phyloP scores from a whole-genome alignment of 2,888 invertebrate species.

The Halocaridina rubra region DNA sequence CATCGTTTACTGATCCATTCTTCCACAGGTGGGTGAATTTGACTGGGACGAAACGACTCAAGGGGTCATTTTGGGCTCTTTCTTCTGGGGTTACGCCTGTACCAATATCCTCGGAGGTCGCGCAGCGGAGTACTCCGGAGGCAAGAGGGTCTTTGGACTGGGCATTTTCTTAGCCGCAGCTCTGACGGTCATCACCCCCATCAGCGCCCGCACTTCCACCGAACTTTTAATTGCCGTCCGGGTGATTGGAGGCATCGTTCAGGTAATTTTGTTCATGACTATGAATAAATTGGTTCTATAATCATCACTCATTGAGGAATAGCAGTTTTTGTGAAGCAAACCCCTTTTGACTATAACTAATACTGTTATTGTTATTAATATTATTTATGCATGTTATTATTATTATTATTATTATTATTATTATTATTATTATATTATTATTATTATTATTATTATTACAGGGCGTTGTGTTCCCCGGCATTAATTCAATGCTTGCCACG shows the following conservation, averaged over 20 bases:
- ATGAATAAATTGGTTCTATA: no score
- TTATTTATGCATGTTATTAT: no score
- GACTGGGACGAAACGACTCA: constrained; percentile 79
- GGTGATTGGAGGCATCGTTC: constrained; percentile 84
- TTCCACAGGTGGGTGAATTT: constrained; percentile 78
- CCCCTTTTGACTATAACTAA: no score
- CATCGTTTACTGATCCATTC: neutral
- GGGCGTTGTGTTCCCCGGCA: constrained; percentile 92
- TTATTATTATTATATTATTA: no score
- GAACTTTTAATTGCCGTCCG: constrained; percentile 80
- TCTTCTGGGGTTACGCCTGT: constrained; percentile 48
- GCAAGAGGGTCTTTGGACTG: constrained; percentile 86
- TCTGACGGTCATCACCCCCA: constrained; percentile 84
- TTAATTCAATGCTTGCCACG: constrained; percentile 91
- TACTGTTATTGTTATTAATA: no score
- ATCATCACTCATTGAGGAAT: no score
- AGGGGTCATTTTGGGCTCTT: constrained; percentile 80
- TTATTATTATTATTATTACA: constrained; percentile 65
- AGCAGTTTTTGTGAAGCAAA: no score
- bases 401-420: no score
- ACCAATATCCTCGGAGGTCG: constrained; percentile 67
- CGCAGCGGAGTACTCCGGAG: constrained; percentile 83
- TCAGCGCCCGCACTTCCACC: constrained; percentile 77
- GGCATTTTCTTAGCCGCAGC: constrained; percentile 85
- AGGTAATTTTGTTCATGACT: no score